Conservation (phyloP, 1,140 invertebrate species). For the Drosophila nannoptera region DNA sequence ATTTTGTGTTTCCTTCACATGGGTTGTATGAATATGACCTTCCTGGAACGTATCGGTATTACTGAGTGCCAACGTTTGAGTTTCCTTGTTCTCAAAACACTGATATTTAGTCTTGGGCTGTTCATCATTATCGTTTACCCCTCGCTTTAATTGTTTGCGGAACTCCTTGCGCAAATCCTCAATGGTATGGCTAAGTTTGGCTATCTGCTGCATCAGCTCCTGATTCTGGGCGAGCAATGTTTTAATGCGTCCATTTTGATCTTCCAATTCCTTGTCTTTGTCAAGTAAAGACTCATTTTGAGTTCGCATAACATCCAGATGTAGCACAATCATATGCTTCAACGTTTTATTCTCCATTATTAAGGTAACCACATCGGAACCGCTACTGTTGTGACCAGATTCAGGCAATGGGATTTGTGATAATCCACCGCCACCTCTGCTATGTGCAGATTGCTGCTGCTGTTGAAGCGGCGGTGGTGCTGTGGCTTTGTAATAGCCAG, state of each 20-base stretch:
- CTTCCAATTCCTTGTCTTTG: constrained; percentile 83
- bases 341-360: constrained; percentile 67
- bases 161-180: constrained; percentile 53
- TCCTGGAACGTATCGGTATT: constrained; percentile 1
- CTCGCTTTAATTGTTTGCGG: constrained; percentile 35
- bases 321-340: constrained; percentile 82
- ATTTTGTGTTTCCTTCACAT: constrained; percentile 14
- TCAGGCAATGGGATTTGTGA: neutral
- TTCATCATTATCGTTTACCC: constrained; percentile 44
- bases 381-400: neutral
- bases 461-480: neutral
- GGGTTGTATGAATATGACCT: constrained; percentile 5
- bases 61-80: constrained; percentile 23
- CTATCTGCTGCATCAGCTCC: constrained; percentile 45
- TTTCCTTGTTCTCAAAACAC: constrained; percentile 53
- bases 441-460: constrained; percentile 2
- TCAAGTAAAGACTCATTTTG: constrained; percentile 85
- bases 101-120: constrained; percentile 45
- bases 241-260: constrained; percentile 42
- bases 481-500: constrained; percentile 34
- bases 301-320: constrained; percentile 86
- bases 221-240: constrained; percentile 47
- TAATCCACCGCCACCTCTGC: constrained; percentile 4
- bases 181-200: constrained; percentile 41
- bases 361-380: constrained; percentile 54